Conservation (phyloP, 2,888 invertebrate genomes). For the Amiota minor region DNA sequence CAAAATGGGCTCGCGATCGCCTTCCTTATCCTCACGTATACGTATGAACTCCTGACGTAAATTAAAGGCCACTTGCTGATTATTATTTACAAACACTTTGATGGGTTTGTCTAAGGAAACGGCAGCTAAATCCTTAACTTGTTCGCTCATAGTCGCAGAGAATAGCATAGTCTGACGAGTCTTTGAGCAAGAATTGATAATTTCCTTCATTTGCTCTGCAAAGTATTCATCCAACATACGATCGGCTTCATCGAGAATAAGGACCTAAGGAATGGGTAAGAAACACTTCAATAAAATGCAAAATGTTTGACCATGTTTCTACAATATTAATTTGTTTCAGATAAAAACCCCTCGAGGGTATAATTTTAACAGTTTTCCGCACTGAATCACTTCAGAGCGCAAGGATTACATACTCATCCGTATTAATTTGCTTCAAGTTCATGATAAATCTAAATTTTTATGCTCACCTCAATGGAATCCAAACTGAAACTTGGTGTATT, state of each 20-base stretch:
- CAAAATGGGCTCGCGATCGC: slow-evolving; percentile 92
- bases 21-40: slow-evolving; percentile 90
- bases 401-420: slow-evolving; percentile 72
- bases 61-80: slow-evolving; percentile 95
- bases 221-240: slow-evolving; percentile 99
- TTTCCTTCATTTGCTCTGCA: slow-evolving; percentile 99
- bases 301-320: not conserved
- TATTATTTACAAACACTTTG: slow-evolving; percentile 95
- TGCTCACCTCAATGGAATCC: slow-evolving; percentile 87
- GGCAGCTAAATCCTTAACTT: slow-evolving; percentile 95
- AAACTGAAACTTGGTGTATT: slow-evolving; percentile 95
- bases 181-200: slow-evolving; percentile 91
- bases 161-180: slow-evolving; percentile 97
- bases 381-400: slow-evolving; percentile 69
- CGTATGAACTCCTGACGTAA: slow-evolving; percentile 96
- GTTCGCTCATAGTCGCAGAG: slow-evolving; percentile 99
- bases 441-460: not conserved
- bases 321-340: not conserved
- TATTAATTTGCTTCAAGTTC: not conserved
- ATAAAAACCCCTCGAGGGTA: slow-evolving; percentile 23
- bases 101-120: slow-evolving; percentile 95
- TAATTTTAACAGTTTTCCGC: slow-evolving; percentile 37
- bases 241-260: slow-evolving; percentile 81
- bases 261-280: slow-evolving; percentile 59
- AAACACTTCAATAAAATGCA: not conserved